Evolutionary conservation across 1,140 invertebrate genomes (phyloP).

Genomic region (Eumaeus atala): DNA sequence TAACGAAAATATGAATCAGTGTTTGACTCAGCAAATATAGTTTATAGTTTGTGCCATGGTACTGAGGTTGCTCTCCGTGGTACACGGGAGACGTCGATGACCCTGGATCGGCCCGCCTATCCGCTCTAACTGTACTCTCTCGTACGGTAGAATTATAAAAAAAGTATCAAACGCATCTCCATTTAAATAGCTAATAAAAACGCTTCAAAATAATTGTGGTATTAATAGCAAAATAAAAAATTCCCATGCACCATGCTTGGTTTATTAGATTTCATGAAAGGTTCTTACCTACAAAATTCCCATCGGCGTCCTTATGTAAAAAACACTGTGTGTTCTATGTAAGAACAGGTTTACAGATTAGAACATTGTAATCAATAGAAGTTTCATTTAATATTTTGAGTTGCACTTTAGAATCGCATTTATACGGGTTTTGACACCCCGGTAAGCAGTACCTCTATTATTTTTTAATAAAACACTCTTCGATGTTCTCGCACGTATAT

Average conservation of each 20-base stretch:
- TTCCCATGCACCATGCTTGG: constrained; percentile 29
- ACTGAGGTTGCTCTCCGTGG: not conserved
- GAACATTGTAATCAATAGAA: not conserved
- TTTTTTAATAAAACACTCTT: too few relatives aligned
- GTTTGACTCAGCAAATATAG: not conserved
- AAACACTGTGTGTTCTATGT: not conserved
- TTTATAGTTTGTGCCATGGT: not conserved
- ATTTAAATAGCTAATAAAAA: too few relatives aligned
- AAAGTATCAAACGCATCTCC: constrained; percentile 11
- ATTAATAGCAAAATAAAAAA: constrained; percentile 15
- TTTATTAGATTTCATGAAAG: constrained; percentile 23
- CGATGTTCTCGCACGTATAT: not conserved
- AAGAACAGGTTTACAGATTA: not conserved
- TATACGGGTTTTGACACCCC: constrained; percentile 8
- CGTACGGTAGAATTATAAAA: constrained; percentile 24
- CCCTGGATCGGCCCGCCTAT: constrained; percentile 19
- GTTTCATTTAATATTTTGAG: not conserved
- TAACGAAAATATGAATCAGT: too few relatives aligned
- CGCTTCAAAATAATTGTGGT: too few relatives aligned
- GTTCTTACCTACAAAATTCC: constrained; percentile 46
- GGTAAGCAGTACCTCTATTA: not conserved
- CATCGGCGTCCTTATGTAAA: constrained; percentile 30
- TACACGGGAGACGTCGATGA: constrained; percentile 27
- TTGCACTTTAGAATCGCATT: constrained; percentile 1
- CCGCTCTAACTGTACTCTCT: constrained; percentile 35